Percentiles rank a stretch among this genome's conserved stretches.
Conservation (phyloP, 2,797 vertebrate species). For the Halcyon smyrnensis region DNA sequence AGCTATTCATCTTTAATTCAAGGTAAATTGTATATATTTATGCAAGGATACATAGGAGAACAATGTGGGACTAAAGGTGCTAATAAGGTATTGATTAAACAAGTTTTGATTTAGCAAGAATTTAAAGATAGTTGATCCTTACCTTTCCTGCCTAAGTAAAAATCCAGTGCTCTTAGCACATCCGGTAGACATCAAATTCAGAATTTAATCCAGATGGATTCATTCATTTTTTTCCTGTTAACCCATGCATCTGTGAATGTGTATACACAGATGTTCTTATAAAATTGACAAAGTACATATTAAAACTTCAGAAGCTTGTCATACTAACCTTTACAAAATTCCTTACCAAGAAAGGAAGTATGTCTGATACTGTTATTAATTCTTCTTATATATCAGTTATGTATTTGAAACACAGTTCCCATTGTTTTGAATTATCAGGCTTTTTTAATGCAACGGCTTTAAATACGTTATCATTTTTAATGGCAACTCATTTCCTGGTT, state of each 20-base stretch:
- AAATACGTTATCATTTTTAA: not conserved
- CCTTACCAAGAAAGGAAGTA: not conserved
- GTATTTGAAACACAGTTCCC: not conserved
- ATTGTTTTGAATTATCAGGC: not conserved
- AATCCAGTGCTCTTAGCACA: not conserved
- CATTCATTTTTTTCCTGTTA: conserved; percentile 1
- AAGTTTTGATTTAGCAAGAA: not conserved
- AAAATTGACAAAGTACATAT: not conserved
- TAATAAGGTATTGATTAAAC: not conserved
- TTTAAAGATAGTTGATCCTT: not conserved
- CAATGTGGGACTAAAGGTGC: not conserved
- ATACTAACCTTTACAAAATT: conserved; percentile 10
- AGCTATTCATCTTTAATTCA: not conserved
- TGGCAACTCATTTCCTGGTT: not conserved
- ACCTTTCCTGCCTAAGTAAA: not conserved
- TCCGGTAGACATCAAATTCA: not conserved
- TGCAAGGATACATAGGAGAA: not conserved
- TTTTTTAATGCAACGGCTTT: not conserved
- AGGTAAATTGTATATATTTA: not conserved
- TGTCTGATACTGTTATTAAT: not conserved
- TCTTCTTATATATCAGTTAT: not conserved
- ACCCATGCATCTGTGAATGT: not conserved
- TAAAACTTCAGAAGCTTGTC: conserved; percentile 32
- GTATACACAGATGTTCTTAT: not conserved
- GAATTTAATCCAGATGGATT: not conserved